A percentile compares a stretch with the other conserved stretches of the same genome.
Evolutionary conservation across 2,113 vertebrate species (phyloP).

Genomic region (Odocoileus hemionus): DNA sequence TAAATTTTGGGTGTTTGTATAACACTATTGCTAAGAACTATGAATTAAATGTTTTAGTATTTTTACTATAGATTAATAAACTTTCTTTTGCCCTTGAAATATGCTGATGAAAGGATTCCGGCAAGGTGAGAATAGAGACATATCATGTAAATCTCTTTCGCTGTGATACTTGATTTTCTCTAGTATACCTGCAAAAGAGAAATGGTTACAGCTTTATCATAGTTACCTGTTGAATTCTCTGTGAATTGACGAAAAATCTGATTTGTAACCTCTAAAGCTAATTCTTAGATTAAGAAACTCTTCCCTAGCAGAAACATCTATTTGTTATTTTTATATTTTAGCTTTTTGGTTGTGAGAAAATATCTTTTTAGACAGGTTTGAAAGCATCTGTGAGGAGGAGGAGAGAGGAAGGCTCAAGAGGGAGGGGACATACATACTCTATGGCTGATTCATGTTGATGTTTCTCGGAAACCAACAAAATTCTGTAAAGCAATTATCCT

Average conservation of each 20-base stretch:
- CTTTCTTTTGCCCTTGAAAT: background rate
- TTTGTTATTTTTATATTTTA: background rate
- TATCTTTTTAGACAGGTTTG: conserved; percentile 1
- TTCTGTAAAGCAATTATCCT: background rate
- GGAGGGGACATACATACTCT: background rate
- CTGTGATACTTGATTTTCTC: background rate
- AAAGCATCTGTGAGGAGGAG: background rate
- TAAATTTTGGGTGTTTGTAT: background rate
- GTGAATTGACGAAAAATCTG: background rate
- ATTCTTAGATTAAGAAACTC: background rate
- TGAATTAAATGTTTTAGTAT: conserved; percentile 31
- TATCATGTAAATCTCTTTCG: background rate
- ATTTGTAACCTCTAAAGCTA: background rate
- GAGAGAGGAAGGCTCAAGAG: background rate
- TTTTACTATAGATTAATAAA: background rate
- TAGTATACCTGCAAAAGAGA: background rate
- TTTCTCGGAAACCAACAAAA: background rate
- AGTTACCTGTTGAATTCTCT: conserved; percentile 29
- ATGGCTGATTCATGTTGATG: background rate
- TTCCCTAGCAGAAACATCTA: background rate
- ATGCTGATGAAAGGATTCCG: background rate
- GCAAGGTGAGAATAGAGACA: background rate
- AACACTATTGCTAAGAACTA: background rate
- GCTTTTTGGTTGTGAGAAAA: background rate
- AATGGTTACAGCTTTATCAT: background rate